Evolutionary conservation across 2,888 invertebrate species (phyloP).

Genomic region (Congeria kusceri): DNA sequence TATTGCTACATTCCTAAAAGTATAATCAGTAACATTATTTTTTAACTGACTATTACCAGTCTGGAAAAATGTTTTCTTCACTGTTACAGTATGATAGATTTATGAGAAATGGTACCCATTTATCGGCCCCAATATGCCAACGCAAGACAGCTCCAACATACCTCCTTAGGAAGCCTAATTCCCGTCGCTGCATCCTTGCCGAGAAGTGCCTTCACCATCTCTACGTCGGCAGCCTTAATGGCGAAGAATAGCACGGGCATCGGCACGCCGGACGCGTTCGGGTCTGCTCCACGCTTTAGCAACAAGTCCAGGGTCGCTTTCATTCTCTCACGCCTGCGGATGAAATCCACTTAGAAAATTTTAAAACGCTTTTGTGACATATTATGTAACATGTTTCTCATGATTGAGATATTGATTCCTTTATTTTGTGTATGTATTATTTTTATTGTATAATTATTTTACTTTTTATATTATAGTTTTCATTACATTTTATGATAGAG

Average conservation of each 20-base stretch:
- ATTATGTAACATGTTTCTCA: not conserved
- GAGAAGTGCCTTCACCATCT: constrained; percentile 82
- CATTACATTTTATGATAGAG: too few relatives aligned
- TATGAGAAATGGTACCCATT: too few relatives aligned
- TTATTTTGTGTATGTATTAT: not conserved
- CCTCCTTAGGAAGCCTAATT: constrained; percentile 79
- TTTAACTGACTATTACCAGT: too few relatives aligned
- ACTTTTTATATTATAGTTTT: not conserved
- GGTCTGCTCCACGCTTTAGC: constrained; percentile 84
- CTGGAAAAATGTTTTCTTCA: too few relatives aligned
- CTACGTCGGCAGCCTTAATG: constrained; percentile 84
- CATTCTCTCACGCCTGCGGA: constrained; percentile 80
- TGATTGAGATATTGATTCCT: not conserved
- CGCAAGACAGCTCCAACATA: constrained; percentile 45
- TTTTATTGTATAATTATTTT: not conserved
- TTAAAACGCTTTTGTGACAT: too few relatives aligned
- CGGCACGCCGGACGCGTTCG: constrained; percentile 83
- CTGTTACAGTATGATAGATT: too few relatives aligned
- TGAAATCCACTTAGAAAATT: not conserved
- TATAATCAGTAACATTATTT: too few relatives aligned
- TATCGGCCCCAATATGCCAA: too few relatives aligned
- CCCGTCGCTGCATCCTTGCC: constrained; percentile 82
- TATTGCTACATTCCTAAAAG: too few relatives aligned
- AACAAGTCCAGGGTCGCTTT: constrained; percentile 82
- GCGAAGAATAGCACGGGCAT: constrained; percentile 85